These are phyloP conservation scores for Antedon mediterranea DNA, from an alignment of 53 echinoderm and acorn worm genomes.

Conservation along the genomic window DNA sequence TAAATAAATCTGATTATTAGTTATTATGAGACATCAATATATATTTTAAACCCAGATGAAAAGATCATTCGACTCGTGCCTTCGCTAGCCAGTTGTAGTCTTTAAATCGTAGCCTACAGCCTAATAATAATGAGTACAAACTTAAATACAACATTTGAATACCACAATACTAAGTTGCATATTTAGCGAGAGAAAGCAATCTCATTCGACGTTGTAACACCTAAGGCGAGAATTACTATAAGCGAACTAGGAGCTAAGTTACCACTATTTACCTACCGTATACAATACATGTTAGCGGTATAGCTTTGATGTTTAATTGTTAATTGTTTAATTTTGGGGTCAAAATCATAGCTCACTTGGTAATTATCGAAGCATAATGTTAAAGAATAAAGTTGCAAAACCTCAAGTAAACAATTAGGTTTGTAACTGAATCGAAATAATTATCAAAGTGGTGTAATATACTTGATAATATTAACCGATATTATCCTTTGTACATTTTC, in stretches of 20 bases:
- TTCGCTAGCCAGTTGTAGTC: neutral
- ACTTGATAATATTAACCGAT: no score
- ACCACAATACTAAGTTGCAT: neutral
- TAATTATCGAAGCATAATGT: neutral
- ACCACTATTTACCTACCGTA: neutral
- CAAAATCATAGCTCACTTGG: neutral
- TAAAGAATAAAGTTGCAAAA: neutral
- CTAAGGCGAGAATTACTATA: neutral
- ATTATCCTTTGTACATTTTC: no score
- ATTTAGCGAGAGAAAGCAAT: neutral
- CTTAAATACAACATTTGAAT: neutral
- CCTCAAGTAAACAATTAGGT: neutral
- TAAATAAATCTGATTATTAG: neutral
- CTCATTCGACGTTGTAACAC: neutral
- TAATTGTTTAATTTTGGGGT: neutral
- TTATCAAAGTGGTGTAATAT: neutral
- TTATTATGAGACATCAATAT: neutral
- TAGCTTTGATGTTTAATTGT: neutral
- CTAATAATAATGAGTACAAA: neutral
- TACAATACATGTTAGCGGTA: neutral
- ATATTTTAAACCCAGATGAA: neutral
- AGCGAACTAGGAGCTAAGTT: neutral
- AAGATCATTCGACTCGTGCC: neutral
- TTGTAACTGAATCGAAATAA: neutral
- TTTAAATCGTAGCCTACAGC: neutral